A percentile compares a stretch with the other conserved stretches of the same genome.
Conservation (phyloP, 2,888 invertebrate species). For the Julus scandinavius region DNA sequence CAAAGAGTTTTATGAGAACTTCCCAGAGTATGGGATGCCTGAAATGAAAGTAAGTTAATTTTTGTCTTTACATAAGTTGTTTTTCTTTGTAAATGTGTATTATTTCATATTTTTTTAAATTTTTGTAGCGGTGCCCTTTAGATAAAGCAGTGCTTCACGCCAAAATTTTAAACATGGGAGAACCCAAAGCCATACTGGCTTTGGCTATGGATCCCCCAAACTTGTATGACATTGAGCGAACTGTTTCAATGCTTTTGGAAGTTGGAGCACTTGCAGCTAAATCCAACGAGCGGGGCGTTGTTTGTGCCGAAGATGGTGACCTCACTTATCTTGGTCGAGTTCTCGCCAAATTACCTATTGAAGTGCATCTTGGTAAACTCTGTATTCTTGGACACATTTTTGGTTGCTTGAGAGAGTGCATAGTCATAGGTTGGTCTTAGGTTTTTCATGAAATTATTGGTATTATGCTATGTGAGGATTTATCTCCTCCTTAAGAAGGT, state of each 20-base stretch:
- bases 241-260: constrained; percentile 86
- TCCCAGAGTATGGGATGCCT: constrained; percentile 65
- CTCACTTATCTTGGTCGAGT: constrained; percentile 86
- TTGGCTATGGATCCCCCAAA: constrained; percentile 89
- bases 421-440: constrained; percentile 74
- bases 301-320: constrained; percentile 78
- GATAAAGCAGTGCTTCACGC: constrained; percentile 82
- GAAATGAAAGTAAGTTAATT: constrained; percentile 63
- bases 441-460: not conserved
- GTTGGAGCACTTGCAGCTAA: constrained; percentile 79
- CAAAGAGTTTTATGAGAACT: constrained; percentile 71
- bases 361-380: constrained; percentile 83
- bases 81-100: not conserved
- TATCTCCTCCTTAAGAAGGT: too few relatives aligned
- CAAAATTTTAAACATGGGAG: constrained; percentile 84
- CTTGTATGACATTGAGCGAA: constrained; percentile 80
- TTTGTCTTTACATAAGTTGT: not conserved
- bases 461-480: too few relatives aligned
- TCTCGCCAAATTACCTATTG: constrained; percentile 84
- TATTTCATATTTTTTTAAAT: not conserved
- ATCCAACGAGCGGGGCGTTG: constrained; percentile 56
- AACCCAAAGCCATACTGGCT: constrained; percentile 82
- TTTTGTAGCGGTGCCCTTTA: constrained; percentile 76
- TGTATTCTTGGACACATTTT: constrained; percentile 88
- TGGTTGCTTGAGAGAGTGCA: constrained; percentile 82